Evolutionary conservation across 2,797 vertebrate genomes (phyloP), one percentile per base, ranked within the genome.

Genomic region (Podarcis siculus): DNA sequence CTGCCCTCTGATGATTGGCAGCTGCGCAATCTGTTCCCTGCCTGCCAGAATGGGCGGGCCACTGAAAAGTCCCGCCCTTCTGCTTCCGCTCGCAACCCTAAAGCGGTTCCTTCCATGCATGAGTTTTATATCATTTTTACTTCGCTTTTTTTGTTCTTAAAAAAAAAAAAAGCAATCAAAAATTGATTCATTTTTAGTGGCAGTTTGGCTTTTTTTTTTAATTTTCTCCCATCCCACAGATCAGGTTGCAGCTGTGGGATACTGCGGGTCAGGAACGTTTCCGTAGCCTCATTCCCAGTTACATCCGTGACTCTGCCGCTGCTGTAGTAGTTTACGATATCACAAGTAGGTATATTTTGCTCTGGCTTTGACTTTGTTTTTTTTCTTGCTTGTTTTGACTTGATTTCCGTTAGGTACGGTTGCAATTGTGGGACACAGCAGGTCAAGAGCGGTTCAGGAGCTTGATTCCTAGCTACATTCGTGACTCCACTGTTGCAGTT

Each of bases 311-410:
- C 97, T 99, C 99, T 86, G 99, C 99, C 77, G 99, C 99, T 90
- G 99, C 99, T 67, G 99, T 99, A 95, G 99, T 99, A 96, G 99
- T 99, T 95, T 99, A 99, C 96, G 99, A 99, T 98, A 99, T 99
- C 95, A 99, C 99, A 98, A 99, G 99, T 99, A 98, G 97, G 99
- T 98, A 97, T 97, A 92, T 95, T 75, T 76, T 95, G 94, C 93
- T 83, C 94, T 55, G 93, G 95, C 86, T 86, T 95, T 97, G 97
- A 97, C 97, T 95, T 96, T 95, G 95, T 93, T 96, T 96, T 96
- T 95, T 96, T 94, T 97, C 96, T 97, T 95, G 97, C 96, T 96
- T 97, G 97, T 97, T 97, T 85, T 97, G 96, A 96, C 97, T 55
- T 96, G 96, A 96, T 97, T 97, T 94, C 83, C 97, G 95, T 97